phyloP scores from a whole-genome alignment of 2,797 vertebrate genomes.

The Sandelia bainsii region DNA sequence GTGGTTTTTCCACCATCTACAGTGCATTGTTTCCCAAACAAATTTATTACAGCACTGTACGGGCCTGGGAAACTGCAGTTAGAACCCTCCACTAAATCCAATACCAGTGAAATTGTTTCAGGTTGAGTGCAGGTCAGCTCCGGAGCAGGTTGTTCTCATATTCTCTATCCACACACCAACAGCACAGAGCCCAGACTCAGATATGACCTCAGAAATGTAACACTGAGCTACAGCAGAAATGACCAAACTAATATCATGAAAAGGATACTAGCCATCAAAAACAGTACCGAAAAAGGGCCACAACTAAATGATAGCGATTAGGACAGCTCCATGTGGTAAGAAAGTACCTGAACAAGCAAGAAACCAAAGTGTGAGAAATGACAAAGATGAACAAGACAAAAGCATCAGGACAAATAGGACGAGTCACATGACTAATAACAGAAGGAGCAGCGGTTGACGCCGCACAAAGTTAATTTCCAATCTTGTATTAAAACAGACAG shows the following conservation, averaged over 20 bases:
- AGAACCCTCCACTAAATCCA: conserved; percentile 34
- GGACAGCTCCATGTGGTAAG: too few relatives aligned
- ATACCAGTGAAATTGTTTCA: conserved; percentile 22
- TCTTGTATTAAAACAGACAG: too few relatives aligned
- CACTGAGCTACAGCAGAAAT: not conserved
- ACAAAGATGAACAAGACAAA: too few relatives aligned
- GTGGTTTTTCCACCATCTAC: conserved; percentile 17
- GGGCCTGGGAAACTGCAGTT: conserved; percentile 3
- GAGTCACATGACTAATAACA: too few relatives aligned
- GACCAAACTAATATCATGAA: not conserved
- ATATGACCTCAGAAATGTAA: not conserved
- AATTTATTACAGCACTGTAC: conserved; percentile 15
- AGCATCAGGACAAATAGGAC: too few relatives aligned
- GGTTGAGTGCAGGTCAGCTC: conserved; percentile 23
- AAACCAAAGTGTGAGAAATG: too few relatives aligned
- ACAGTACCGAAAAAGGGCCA: too few relatives aligned
- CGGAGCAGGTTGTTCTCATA: not conserved
- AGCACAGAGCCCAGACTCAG: not conserved
- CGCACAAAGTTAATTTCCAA: too few relatives aligned
- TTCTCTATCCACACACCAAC: not conserved
- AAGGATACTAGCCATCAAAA: not conserved
- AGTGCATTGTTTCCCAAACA: conserved; percentile 7
- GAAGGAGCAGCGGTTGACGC: too few relatives aligned
- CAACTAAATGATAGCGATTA: too few relatives aligned
- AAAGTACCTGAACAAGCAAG: too few relatives aligned